phyloP scores from a whole-genome alignment of 2,797 vertebrate genomes.

The Lutjanus argentimaculatus region DNA sequence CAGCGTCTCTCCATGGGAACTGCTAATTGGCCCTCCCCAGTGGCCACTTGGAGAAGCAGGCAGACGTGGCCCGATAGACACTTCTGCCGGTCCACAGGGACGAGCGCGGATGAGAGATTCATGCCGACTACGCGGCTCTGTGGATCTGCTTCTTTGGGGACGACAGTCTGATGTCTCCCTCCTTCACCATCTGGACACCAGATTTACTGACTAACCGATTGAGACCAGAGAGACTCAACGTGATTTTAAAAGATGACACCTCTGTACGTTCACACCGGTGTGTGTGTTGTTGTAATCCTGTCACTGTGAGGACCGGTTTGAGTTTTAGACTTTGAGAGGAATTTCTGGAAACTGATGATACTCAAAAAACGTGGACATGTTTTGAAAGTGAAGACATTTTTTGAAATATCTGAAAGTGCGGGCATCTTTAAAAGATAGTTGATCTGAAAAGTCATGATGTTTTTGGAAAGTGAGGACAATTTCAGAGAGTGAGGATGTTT shows the following conservation, averaged over 20 bases:
- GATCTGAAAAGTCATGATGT: too few species aligned
- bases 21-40: slow-evolving; percentile 94
- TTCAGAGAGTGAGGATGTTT: background rate
- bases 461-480: background rate
- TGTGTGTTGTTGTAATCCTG: background rate
- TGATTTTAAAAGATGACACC: slow-evolving; percentile 30
- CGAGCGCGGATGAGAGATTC: slow-evolving; percentile 64
- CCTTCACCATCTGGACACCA: slow-evolving; percentile 77
- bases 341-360: background rate
- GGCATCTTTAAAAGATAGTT: background rate
- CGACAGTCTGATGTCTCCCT: slow-evolving; percentile 62
- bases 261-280: slow-evolving; percentile 19
- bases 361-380: background rate
- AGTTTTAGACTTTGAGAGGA: background rate
- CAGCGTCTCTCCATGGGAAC: slow-evolving; percentile 94
- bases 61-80: slow-evolving; percentile 80
- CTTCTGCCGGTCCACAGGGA: slow-evolving; percentile 75
- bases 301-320: slow-evolving; percentile 19
- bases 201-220: slow-evolving; percentile 59
- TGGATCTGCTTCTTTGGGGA: slow-evolving; percentile 62
- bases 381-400: background rate
- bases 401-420: background rate
- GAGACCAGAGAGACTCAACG: slow-evolving; percentile 47
- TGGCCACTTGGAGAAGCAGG: slow-evolving; percentile 93
- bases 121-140: slow-evolving; percentile 28